A percentile compares a stretch with the other conserved stretches of the same genome.
Conservation (phyloP, 2,888 invertebrate species). For the Lepidocyrtoides sp. region DNA sequence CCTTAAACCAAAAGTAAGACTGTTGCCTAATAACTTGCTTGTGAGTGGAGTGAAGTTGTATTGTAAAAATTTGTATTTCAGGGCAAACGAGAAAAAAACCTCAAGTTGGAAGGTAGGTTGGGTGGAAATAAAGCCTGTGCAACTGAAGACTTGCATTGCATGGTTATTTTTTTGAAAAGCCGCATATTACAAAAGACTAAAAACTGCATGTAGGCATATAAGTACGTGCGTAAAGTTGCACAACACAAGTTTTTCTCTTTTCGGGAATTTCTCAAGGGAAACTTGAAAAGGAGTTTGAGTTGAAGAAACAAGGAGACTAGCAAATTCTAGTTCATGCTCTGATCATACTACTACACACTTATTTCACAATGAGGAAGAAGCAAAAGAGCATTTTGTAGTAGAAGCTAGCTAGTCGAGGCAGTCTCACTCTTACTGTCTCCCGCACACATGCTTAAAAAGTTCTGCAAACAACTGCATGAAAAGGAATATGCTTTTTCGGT, state of each 20-base stretch:
- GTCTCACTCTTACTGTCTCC: background rate
- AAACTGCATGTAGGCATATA: background rate
- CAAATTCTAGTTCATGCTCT: background rate
- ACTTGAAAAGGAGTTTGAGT: constrained; percentile 35
- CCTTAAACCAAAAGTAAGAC: background rate
- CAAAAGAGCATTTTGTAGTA: background rate
- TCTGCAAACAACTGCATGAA: constrained; percentile 56
- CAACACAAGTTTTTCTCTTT: constrained; percentile 48
- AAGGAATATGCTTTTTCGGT: constrained; percentile 48
- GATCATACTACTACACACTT: background rate
- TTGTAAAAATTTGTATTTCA: background rate
- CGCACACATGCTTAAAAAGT: constrained; percentile 48
- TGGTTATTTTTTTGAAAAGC: constrained; percentile 8
- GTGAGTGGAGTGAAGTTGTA: background rate
- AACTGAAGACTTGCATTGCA: constrained; percentile 6
- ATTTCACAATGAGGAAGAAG: background rate
- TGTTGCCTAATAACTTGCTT: background rate
- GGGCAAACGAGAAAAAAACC: background rate
- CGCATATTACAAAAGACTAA: background rate
- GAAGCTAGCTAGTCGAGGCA: background rate
- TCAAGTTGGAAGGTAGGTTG: background rate
- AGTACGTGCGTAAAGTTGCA: background rate
- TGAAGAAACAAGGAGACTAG: background rate
- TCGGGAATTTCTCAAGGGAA: constrained; percentile 71
- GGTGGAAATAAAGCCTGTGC: constrained; percentile 2